Base-by-base conservation (phyloP, 2,888 invertebrate species). In the Aporophyla nigra region DNA sequence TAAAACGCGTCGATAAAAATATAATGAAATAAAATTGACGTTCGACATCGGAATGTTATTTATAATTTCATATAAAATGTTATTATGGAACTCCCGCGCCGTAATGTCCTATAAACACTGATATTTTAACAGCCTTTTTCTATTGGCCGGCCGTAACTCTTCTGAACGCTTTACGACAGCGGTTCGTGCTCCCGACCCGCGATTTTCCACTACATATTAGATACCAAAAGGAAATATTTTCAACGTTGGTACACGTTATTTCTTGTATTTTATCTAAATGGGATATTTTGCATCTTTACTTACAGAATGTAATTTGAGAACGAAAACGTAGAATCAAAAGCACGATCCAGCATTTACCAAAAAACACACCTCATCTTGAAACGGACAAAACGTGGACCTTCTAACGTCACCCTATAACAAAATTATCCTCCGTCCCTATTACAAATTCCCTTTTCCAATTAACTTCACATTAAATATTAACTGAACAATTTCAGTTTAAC, bases 111-210 rank as follows among this genome's bases (percentile, higher is more conserved):
- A 88, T 86, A 86, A 88, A 88, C 82, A 84, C 75, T 79, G 84
- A 68, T 86, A 88, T 88, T 86, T 86, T 86, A 84, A 87, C 77
- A 87, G 76, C 69, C 53, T 76, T 86, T 81, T 87, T 85, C 88
- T 78, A 87, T 83, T 58, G 80, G 67, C 43, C 67, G 68, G 68
- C 69, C 75, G 71, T 87, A 79, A 86, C 58, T 87, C 77, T 83
- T 72, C 24, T 43, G 51, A 46, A 14, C 21, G 54, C 27, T 86
- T 87, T 88, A 88, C 74, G 80, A 80, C 79, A 43, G 27, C 59
- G 63, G 56, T 61, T 54, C 67, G 59, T 21, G 33, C 12, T 33
- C 9, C 59, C 21, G 62, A 70, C 66, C 73, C 56, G 43, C 74
- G 66, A 62, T 80, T 86, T 79, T 75, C 51, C 68, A 49, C 67